These are phyloP conservation scores for Perizoma affinitatum DNA, from an alignment of 2,888 invertebrate genomes.

Conservation along the genomic window DNA sequence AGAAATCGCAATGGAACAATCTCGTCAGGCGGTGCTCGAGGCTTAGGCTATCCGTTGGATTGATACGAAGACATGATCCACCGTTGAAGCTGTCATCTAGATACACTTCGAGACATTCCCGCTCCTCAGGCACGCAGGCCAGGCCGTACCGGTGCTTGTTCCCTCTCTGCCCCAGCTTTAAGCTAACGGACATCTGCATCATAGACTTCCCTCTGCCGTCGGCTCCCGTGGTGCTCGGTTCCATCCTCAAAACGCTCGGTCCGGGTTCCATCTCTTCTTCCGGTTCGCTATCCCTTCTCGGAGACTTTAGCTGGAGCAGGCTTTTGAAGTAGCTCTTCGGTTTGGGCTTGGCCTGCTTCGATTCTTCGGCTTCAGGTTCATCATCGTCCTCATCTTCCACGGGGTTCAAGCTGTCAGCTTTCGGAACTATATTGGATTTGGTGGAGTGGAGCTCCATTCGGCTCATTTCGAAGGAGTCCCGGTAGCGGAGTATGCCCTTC, in stretches of 20 bases:
- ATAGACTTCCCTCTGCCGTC: constrained; percentile 38
- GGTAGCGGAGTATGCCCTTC: constrained; percentile 49
- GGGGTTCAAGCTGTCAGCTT: constrained; percentile 1
- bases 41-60: constrained; percentile 57
- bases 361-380: constrained; percentile 2
- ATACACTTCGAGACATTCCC: constrained; percentile 61
- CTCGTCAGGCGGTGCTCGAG: constrained; percentile 50
- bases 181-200: constrained; percentile 49
- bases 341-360: constrained; percentile 35
- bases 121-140: constrained; percentile 52
- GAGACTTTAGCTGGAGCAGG: constrained; percentile 37
- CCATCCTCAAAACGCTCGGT: neutral
- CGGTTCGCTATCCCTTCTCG: constrained; percentile 15
- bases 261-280: constrained; percentile 3
- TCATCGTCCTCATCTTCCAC: constrained; percentile 6
- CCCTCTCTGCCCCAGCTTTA: constrained; percentile 44
- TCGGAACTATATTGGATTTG: neutral
- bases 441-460: constrained; percentile 28
- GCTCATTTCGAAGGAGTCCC: constrained; percentile 39
- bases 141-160: constrained; percentile 47
- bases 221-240: neutral
- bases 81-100: constrained; percentile 78
- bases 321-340: constrained; percentile 40
- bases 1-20: constrained; percentile 70
- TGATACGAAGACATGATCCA: constrained; percentile 77